Conservation (phyloP, 2,797 vertebrate genomes). For the Pipistrellus kuhlii region DNA sequence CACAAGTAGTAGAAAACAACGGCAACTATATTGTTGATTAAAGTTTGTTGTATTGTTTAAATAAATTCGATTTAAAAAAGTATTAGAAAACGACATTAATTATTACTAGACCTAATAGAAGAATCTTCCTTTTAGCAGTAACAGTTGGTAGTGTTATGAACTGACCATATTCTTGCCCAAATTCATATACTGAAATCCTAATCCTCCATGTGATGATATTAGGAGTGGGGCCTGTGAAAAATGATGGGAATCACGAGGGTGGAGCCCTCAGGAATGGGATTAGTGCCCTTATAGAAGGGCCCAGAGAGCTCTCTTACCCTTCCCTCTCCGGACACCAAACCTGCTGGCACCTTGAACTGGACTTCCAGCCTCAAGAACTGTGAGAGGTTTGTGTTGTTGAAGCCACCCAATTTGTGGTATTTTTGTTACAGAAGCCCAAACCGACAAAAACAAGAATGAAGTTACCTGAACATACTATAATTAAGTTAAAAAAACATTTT, state of each 20-base stretch:
- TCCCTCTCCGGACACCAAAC: neutral
- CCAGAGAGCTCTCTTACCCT: neutral
- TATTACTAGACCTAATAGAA: no score
- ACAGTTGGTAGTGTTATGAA: neutral
- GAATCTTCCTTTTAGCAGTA: neutral
- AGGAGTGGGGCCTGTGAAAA: neutral
- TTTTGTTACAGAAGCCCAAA: neutral
- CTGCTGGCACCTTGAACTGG: neutral
- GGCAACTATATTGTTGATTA: no score
- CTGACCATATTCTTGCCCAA: neutral
- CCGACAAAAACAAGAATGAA: neutral
- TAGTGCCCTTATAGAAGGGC: neutral
- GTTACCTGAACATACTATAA: neutral
- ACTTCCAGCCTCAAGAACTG: neutral
- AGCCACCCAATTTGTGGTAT: neutral
- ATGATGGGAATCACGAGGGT: neutral
- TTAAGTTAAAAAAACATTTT: constrained; percentile 28
- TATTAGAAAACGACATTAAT: no score
- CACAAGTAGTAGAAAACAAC: no score
- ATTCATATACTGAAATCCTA: neutral
- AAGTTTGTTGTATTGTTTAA: no score
- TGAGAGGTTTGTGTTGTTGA: neutral
- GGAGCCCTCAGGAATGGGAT: neutral
- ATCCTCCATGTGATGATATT: neutral
- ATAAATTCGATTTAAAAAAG: no score